Base-by-base conservation (phyloP, 2,113 vertebrate species). In the Mus pahari region DNA sequence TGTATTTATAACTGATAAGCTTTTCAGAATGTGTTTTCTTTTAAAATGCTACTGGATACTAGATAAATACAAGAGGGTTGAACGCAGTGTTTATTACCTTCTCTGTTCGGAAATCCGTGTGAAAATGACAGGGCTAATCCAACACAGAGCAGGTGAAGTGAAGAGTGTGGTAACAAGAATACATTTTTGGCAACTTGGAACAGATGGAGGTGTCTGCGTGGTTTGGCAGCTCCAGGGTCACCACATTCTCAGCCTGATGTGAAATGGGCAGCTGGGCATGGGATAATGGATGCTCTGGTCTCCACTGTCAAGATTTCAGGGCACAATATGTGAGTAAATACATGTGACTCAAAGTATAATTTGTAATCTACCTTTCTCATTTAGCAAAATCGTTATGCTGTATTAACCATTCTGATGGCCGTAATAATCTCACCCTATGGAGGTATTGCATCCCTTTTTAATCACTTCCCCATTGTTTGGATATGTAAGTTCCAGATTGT, bases 371-470 rank as follows among this genome's bases (percentile, higher is more conserved):
- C 7, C 6, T 77, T 91, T 92, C 39, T 86, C 73, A 62, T 31
- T 95, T 91, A 74, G 73, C 9, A 66, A 14, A 89, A 50, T 24
- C 62, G 20, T 92, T 79, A 60, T 84, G 78, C 3, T 79, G 16
- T 94, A 66, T 53, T 78, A 77, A 68, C 71, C 5, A 48, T 78
- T 87, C 92, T 86, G 92, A 74, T 89, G 26, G 91, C 53, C 96
- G 28, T 86, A 89, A 90, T 50, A 50, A 64, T 45, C 81, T 90
- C 9, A 71, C 92, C 71, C 39, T 87, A 1, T 89, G 48, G 73
- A 45, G 90, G 4, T 73, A 33, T 97, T 96, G 6, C 75, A 64
- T 20, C 53, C 70, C 89, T 89, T 89, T 45, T 22, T 70, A 94
- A 60, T 42, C 1, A 28, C 11, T 45, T 96, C 16, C 48, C 31